Base-by-base conservation (phyloP, 2,797 vertebrate species). In the Choloepus didactylus region DNA sequence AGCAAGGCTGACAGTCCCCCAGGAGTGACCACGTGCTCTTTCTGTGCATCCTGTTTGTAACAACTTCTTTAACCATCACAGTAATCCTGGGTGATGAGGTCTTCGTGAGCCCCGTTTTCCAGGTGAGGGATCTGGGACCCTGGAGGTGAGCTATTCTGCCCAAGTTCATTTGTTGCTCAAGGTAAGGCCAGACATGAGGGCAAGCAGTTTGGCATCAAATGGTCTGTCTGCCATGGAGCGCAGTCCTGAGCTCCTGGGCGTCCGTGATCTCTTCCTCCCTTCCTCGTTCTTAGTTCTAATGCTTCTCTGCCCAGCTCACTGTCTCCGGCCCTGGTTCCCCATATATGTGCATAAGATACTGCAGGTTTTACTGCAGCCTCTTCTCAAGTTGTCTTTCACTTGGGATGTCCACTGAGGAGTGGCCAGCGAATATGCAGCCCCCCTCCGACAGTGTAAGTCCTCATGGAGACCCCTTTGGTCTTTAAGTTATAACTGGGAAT, bases 361-460 rank as follows among this genome's bases (percentile, higher is more conserved):
- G 51, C 10, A 6, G 31, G 4, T 6, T 2, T 84, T 21, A 41
- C 18, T 15, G 46, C 46, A 44, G 18, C 16, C 38, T 72, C 56
- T 46, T 56, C 79, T 49, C 23, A 83, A 19, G 8, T 12, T 62
- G 16, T 72, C 76, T 64, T 4, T n/a, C 8, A 31, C 29, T 79
- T 18, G 9, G 6, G 46, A 9, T 38, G 16, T 6, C 72, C 15
- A 10, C 5, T 10, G 54, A 38, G 21, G 38, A 60, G 27, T 25
- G 27, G 14, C 16, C 3, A 4, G 44, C 8, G 5, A 4, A 3
- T 1, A 4, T 2, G 0, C 6, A 6, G 41, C 41, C 59, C 3
- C 51, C 69, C 49, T 60, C 38, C 21, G 27, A 86, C 59, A n/a
- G 2, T 84, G 6, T 1, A 2, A 18, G 54, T 35, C 46, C 23